Evolutionary conservation across 2,888 invertebrate species (phyloP).

Genomic region (Cepaea hortensis): DNA sequence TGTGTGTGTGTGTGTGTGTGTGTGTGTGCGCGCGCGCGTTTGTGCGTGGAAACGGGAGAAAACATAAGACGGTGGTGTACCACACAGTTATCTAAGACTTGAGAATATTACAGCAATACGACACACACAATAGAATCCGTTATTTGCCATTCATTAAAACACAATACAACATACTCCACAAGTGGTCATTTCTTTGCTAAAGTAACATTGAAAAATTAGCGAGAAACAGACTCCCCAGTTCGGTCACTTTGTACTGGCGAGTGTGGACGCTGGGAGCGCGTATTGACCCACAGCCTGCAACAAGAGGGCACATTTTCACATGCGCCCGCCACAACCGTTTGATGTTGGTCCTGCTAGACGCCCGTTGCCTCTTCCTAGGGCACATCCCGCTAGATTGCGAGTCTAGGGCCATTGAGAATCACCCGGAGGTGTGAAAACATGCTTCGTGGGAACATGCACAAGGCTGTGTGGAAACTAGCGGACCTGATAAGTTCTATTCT

Average conservation of each 20-base stretch:
- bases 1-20: no score
- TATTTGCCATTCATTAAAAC: neutral
- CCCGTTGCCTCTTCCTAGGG: neutral
- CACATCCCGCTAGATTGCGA: neutral
- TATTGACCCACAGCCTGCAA: neutral
- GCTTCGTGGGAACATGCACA: neutral
- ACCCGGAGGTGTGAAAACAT: neutral
- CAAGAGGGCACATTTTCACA: constrained; percentile 4
- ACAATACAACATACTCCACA: neutral
- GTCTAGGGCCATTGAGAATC: neutral
- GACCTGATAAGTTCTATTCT: no score
- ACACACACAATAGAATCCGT: no score
- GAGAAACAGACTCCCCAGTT: neutral
- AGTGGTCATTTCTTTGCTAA: neutral
- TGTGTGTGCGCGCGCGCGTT: no score
- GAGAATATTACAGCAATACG: no score
- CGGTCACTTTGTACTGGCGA: no score
- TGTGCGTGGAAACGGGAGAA: no score
- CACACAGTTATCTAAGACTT: no score
- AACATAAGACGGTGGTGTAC: no score
- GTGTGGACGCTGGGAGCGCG: neutral
- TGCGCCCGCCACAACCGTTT: neutral
- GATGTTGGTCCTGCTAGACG: constrained; percentile 2
- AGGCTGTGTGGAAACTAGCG: no score
- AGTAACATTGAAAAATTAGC: neutral